phyloP scores from a whole-genome alignment of 2,888 invertebrate species.

The Sericinus montela region DNA sequence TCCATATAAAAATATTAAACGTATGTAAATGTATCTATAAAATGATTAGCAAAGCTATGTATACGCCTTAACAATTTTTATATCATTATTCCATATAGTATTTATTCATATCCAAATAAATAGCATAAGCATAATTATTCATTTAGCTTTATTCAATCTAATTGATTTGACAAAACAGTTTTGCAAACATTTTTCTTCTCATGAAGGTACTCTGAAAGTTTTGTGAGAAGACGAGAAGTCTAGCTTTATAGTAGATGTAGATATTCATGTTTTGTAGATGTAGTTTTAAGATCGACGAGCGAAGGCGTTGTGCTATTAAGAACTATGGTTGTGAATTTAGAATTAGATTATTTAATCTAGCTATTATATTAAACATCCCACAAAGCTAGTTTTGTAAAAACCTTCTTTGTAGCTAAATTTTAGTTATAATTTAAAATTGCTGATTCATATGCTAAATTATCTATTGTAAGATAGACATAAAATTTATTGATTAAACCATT shows the following conservation, averaged over 20 bases:
- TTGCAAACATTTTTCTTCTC: conserved; percentile 80
- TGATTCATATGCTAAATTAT: conserved; percentile 46
- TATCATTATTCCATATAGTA: conserved; percentile 59
- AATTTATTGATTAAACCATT: conserved; percentile 18
- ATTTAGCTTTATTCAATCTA: conserved; percentile 50
- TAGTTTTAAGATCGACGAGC: conserved; percentile 63
- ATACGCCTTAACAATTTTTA: conserved; percentile 38
- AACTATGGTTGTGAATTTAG: conserved; percentile 47
- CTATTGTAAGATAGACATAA: conserved; percentile 28
- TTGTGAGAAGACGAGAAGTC: conserved; percentile 71
- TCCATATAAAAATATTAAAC: conserved; percentile 19
- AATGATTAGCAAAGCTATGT: conserved; percentile 47
- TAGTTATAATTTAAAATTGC: conserved; percentile 44
- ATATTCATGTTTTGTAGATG: conserved; percentile 61
- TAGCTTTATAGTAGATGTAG: conserved; percentile 73
- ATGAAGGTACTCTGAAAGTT: conserved; percentile 74
- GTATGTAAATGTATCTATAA: conserved; percentile 20
- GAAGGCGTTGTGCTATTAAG: conserved; percentile 50
- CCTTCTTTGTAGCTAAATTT: conserved; percentile 47
- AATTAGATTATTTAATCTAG: conserved; percentile 52
- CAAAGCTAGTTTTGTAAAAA: conserved; percentile 56
- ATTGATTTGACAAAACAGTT: conserved; percentile 67
- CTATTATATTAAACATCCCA: conserved; percentile 44
- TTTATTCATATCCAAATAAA: conserved; percentile 49
- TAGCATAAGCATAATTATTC: conserved; percentile 46